These are phyloP conservation scores for Drosophila sp. DNA, from an alignment of 1,140 invertebrate species.

Conservation along the genomic window DNA sequence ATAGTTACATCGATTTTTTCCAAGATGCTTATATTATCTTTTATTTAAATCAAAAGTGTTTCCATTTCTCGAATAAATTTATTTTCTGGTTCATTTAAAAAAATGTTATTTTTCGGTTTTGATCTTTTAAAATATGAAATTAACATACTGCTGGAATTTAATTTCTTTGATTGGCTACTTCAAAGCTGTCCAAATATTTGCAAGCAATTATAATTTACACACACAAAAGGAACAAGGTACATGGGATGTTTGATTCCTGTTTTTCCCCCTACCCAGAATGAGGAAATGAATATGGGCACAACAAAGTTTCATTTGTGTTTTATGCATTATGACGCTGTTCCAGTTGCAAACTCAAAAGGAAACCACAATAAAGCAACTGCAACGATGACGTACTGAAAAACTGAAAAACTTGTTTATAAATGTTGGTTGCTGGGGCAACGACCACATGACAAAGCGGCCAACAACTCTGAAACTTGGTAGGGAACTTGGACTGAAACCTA, in stretches of 20 bases:
- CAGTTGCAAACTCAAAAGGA: constrained; percentile 53
- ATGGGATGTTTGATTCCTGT: constrained; percentile 43
- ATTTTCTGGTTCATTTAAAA: no score
- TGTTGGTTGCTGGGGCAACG: constrained; percentile 81
- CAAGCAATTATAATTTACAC: constrained; percentile 72
- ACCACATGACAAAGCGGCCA: constrained; percentile 71
- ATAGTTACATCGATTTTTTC: no score
- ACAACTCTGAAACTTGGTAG: constrained; percentile 37
- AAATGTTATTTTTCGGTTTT: no score
- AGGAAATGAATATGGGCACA: constrained; percentile 27
- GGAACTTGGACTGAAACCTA: not conserved
- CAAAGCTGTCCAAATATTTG: constrained; percentile 58
- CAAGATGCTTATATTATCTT: no score
- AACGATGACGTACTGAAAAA: constrained; percentile 66
- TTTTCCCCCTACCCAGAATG: constrained; percentile 10
- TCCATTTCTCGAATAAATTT: no score
- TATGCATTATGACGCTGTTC: constrained; percentile 59
- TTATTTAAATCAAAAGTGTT: no score
- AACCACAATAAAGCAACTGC: constrained; percentile 32
- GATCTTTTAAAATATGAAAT: constrained; percentile 3
- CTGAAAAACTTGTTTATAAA: constrained; percentile 74
- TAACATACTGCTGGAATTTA: not conserved
- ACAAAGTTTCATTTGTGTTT: constrained; percentile 48
- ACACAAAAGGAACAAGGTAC: constrained; percentile 34
- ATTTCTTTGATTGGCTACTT: not conserved